These are phyloP conservation scores for Poecilus cupreus DNA, from an alignment of 2,888 invertebrate species.

Conservation along the genomic window DNA sequence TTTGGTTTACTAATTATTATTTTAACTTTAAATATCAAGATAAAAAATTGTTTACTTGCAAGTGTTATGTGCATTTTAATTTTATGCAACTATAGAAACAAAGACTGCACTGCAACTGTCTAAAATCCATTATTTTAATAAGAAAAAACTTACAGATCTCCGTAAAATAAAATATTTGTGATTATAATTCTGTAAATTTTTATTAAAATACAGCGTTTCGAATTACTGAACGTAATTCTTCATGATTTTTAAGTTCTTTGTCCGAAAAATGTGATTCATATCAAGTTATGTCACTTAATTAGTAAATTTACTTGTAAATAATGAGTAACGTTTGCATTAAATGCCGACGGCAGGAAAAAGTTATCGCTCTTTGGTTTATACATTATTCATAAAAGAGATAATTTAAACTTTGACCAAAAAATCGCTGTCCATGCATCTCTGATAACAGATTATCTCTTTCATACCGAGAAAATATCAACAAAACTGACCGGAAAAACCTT, in stretches of 20 bases:
- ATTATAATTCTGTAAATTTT: no score
- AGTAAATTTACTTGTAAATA: constrained; percentile 17
- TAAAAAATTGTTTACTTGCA: no score
- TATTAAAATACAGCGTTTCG: no score
- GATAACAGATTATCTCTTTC: background rate
- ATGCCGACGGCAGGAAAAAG: background rate
- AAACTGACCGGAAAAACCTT: constrained; percentile 47
- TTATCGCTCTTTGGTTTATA: background rate
- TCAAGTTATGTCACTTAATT: constrained; percentile 10
- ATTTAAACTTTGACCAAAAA: background rate
- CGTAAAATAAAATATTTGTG: no score
- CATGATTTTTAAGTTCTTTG: background rate
- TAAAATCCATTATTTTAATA: no score
- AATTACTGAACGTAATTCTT: no score
- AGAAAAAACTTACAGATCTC: no score
- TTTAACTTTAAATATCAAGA: no score
- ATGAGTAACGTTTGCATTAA: background rate
- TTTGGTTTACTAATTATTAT: no score
- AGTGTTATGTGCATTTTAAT: no score
- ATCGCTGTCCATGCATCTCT: background rate
- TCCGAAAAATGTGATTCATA: background rate
- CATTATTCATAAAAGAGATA: constrained; percentile 3
- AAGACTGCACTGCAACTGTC: no score
- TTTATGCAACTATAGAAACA: no score
- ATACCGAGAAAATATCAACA: constrained; percentile 22